Percentiles rank a stretch among this genome's conserved stretches.
phyloP scores from a whole-genome alignment of 2,888 invertebrate genomes.

The Chaetoderma sp. region DNA sequence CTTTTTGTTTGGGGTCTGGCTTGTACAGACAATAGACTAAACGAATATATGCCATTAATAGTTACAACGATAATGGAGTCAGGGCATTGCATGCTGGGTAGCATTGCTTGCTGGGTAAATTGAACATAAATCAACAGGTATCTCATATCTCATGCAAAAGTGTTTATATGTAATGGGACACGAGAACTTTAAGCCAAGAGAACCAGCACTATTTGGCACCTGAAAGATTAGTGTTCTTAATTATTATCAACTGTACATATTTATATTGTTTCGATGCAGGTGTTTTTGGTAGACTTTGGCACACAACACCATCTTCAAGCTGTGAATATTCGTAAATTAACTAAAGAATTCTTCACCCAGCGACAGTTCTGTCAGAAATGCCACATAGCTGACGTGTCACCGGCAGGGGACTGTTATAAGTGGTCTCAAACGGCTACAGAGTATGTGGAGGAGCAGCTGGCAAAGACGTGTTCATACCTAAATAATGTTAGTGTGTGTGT shows the following conservation, averaged over 20 bases:
- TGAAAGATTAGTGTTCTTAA: not conserved
- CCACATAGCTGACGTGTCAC: conserved; percentile 78
- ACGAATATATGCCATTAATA: not conserved
- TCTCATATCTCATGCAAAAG: too few relatives aligned
- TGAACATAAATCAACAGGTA: too few relatives aligned
- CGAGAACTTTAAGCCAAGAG: too few relatives aligned
- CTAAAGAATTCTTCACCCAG: conserved; percentile 72
- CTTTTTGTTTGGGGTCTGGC: too few relatives aligned
- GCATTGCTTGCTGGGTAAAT: too few relatives aligned
- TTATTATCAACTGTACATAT: not conserved
- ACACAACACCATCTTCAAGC: conserved; percentile 72
- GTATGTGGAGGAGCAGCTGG: conserved; percentile 46
- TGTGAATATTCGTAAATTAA: conserved; percentile 72
- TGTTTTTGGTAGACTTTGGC: conserved; percentile 80
- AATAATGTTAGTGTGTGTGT: too few relatives aligned
- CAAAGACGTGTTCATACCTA: too few relatives aligned
- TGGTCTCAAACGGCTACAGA: conserved; percentile 66
- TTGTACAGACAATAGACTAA: too few relatives aligned
- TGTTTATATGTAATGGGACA: too few relatives aligned
- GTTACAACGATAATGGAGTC: too few relatives aligned
- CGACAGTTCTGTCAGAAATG: conserved; percentile 76
- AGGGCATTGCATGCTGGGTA: too few relatives aligned
- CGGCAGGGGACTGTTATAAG: conserved; percentile 73
- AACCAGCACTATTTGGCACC: not conserved
- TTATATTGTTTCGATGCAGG: conserved; percentile 44